Evolutionary conservation across 1,140 invertebrate species (phyloP).

Genomic region (Cydia pomonella): DNA sequence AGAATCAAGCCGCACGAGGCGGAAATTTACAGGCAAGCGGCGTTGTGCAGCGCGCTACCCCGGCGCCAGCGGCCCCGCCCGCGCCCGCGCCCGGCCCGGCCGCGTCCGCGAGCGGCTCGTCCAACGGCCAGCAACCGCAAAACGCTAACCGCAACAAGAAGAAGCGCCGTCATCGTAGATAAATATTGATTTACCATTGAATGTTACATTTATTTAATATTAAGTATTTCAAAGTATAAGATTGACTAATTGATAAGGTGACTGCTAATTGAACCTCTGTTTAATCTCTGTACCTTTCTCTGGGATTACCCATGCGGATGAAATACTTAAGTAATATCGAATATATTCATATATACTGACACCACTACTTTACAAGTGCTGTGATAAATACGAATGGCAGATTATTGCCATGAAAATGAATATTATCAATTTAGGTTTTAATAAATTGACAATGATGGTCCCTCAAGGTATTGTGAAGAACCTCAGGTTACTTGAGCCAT

Average conservation of each 20-base stretch:
- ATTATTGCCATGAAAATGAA: conserved; percentile 50
- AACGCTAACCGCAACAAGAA: conserved; percentile 56
- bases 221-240: conserved; percentile 34
- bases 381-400: conserved; percentile 63
- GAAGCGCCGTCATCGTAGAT: conserved; percentile 64
- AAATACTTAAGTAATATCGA: conserved; percentile 27
- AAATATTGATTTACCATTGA: conserved; percentile 47
- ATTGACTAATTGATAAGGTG: conserved; percentile 42
- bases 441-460: conserved; percentile 24
- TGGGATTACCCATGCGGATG: conserved; percentile 43
- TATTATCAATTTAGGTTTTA: conserved; percentile 35
- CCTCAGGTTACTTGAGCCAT: conserved; percentile 26
- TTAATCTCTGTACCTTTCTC: conserved; percentile 51
- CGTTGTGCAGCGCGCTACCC: neutral
- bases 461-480: conserved; percentile 21
- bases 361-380: conserved; percentile 69
- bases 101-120: conserved; percentile 37
- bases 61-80: conserved; percentile 42
- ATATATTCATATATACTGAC: conserved; percentile 47
- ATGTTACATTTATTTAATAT: conserved; percentile 39
- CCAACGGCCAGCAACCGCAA: conserved; percentile 43
- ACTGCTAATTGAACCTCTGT: conserved; percentile 51
- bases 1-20: conserved; percentile 22
- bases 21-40: neutral
- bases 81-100: conserved; percentile 18